Evolutionary conservation across 92 coral and sea anemone genomes (phyloP), one percentile per base, ranked within the genome.

Genomic region (Zoanthus sansibaricus): DNA sequence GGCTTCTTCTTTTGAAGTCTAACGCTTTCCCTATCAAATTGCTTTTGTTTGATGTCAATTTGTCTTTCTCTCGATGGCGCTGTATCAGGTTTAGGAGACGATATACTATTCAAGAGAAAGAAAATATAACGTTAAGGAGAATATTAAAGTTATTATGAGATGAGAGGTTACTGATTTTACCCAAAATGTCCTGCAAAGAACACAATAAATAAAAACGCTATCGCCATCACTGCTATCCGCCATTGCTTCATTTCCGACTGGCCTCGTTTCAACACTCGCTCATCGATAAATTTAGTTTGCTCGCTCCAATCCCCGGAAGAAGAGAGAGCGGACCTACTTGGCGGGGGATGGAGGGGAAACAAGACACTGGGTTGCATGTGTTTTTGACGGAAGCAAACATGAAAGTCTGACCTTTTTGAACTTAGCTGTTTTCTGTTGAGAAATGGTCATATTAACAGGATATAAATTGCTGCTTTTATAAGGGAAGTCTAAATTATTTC

Each of bases 161-260:
- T 2, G 55, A 44, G 11, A 16, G 56, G 12, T 47, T 32, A 8
- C 7, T 25, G 13, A 44, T 80, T 73, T 48, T 80, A 80, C 85
- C 85, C 86, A 37, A 89, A 77, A 25, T 89, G 89, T 59, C 83
- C 85, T 48, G 79, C 49, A 86, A 89, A 89, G 1, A 89, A 18
- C 8, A 89, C 44, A 1, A 83, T 70, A 70, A 89, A 37, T 5
- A 74, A 87, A 13, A 79, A 18, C 5, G 72, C 86, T 21, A 77
- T 61, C 75, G 71, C 52, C 55, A 84, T 44, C 20, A 77, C 21
- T 16, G 31, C 64, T 10, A 71, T 71, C 82, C 92, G 92, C 89
- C 92, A 89, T 89, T 84, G 92, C 92, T 89, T 89, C 92, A 89
- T 89, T 85, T 86, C 86, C 83, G 82, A 71, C 42, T 83, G 61